These are phyloP conservation scores for Cistogaster globosa DNA, from an alignment of 2,888 invertebrate genomes.

Conservation along the genomic window DNA sequence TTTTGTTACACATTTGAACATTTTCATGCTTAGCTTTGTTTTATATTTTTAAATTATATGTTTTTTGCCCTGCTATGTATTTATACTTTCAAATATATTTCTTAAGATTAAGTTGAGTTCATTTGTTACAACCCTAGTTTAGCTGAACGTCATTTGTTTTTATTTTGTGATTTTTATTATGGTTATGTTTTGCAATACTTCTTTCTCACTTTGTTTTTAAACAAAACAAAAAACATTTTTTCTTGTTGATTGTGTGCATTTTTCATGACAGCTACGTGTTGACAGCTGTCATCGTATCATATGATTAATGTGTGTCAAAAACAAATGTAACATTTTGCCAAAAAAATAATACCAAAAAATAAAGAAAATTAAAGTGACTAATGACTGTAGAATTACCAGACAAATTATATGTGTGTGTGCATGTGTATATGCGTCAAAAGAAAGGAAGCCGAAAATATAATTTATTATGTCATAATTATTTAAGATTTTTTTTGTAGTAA, in stretches of 20 bases:
- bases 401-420: conserved; percentile 49
- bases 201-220: conserved; percentile 25
- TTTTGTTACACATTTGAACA: conserved; percentile 47
- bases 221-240: conserved; percentile 9
- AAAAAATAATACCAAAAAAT: conserved; percentile 44
- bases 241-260: conserved; percentile 65
- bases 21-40: conserved; percentile 54
- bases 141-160: conserved; percentile 40
- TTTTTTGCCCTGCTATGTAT: conserved; percentile 39
- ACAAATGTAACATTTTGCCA: conserved; percentile 68
- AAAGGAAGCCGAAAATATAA: conserved; percentile 43
- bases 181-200: conserved; percentile 43
- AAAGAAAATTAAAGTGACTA: conserved; percentile 62
- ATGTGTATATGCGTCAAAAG: not conserved
- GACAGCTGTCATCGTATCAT: conserved; percentile 78
- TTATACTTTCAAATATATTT: conserved; percentile 59
- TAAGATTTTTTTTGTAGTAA: conserved; percentile 22
- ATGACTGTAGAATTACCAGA: conserved; percentile 70
- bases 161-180: conserved; percentile 55
- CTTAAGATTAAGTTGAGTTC: conserved; percentile 63
- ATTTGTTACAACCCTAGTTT: conserved; percentile 61
- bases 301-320: conserved; percentile 80
- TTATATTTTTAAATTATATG: not conserved
- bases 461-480: conserved; percentile 68
- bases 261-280: conserved; percentile 75